Evolutionary conservation across 1,140 invertebrate genomes (phyloP), one percentile per base, ranked within the genome.

Genomic region (fruit fly (Drosophila melanogaster)): DNA sequence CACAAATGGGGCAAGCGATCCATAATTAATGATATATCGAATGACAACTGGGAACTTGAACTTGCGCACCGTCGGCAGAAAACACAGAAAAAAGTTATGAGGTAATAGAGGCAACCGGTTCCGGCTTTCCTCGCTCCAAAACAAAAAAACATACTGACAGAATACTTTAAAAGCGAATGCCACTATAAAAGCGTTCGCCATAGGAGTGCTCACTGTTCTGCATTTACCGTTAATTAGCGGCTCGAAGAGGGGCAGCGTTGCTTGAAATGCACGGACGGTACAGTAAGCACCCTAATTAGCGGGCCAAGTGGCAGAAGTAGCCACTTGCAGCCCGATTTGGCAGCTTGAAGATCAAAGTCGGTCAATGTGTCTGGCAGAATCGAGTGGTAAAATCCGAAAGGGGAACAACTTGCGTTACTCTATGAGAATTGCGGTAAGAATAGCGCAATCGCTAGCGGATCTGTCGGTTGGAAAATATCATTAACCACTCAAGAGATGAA

Each of bases 151-250:
- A 24, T 15, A 22, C 56, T 51, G 46, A 33, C 57, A 81, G 81
- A 7, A 30, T 30, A 71, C 78, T 53, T 86, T 57, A 78, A 86
- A 85, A 72, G 62, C 59, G 55, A 77, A 51, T 43, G 51, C 53
- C 40, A 40, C 26, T 35, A 44, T 54, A 19, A 44, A 38, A 76
- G 61, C 66, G 73, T 75, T 75, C 46, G 57, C 69, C 54, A 81
- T 67, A 75, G 77, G 73, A 75, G 57, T 65, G 30, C 19, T 61
- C 41, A 61, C 57, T 73, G 61, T 66, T 46, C 35, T 41, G 24
- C 10, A 15, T 49, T 66, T 81, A 81, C 81, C 81, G 81, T 86
- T 86, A 86, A 86, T 87, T 56, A 81, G 55, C 54, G 59, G 54
- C 43, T 56, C 41, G 60, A 62, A 35, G 8, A 30, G 43, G 10